Conservation (phyloP, 1,140 invertebrate genomes). For the Wiebesia pumilae region DNA sequence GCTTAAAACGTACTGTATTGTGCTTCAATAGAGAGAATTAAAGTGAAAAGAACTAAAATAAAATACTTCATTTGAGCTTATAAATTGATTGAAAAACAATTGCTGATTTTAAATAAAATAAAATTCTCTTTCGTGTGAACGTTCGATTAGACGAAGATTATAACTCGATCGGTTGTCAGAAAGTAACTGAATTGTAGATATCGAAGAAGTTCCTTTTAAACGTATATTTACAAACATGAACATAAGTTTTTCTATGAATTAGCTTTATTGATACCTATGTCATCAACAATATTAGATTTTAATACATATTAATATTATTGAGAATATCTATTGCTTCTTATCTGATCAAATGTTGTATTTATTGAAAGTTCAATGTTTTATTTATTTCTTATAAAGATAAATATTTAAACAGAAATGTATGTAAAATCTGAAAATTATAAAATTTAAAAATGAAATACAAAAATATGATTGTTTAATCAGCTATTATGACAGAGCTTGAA, state of each 20-base stretch:
- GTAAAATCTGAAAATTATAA: too few species aligned
- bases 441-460: too few species aligned
- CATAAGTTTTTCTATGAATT: neutral
- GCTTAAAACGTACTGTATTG: constrained; percentile 24
- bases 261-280: neutral
- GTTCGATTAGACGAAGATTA: neutral
- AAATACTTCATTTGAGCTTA: constrained; percentile 7
- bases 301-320: neutral
- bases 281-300: neutral
- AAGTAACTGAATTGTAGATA: neutral
- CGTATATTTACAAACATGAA: neutral
- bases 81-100: neutral
- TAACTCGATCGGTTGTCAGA: neutral
- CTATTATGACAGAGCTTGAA: too few species aligned
- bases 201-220: neutral
- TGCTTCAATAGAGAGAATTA: neutral
- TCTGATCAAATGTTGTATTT: too few species aligned
- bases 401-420: too few species aligned
- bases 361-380: too few species aligned
- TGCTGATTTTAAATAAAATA: neutral
- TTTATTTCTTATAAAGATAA: too few species aligned
- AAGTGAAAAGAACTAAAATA: neutral
- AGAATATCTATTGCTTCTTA: too few species aligned
- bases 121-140: neutral
- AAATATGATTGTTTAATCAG: too few species aligned